Percentiles rank a stretch among this genome's conserved stretches.
Evolutionary conservation across 2,888 invertebrate genomes (phyloP).

Genomic region (Agrypnus murinus): DNA sequence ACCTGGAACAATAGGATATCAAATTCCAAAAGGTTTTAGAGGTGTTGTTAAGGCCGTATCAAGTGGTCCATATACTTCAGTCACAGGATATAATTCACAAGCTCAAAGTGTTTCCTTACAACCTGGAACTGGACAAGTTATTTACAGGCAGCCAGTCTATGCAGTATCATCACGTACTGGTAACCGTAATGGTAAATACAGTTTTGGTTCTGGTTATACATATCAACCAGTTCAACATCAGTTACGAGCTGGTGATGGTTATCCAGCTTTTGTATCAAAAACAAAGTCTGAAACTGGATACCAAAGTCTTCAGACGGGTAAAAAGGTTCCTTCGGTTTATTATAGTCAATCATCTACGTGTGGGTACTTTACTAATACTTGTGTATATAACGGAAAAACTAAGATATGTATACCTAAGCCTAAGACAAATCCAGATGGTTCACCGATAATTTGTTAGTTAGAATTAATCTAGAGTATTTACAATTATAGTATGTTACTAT

Average conservation of each 20-base stretch:
- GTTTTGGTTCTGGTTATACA: constrained; percentile 66
- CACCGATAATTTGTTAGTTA: constrained; percentile 79
- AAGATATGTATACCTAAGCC: constrained; percentile 89
- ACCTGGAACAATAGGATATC: constrained; percentile 80
- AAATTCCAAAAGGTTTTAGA: constrained; percentile 80
- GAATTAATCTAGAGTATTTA: background rate
- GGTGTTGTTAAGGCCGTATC: constrained; percentile 79
- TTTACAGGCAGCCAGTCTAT: constrained; percentile 65
- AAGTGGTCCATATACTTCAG: constrained; percentile 76
- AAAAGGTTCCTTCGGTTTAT: constrained; percentile 85
- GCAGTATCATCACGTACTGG: constrained; percentile 65
- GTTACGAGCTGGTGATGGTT: constrained; percentile 68
- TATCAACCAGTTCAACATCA: constrained; percentile 66
- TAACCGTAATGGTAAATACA: constrained; percentile 63
- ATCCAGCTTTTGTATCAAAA: constrained; percentile 83
- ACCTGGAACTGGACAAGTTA: constrained; percentile 65
- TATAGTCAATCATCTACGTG: constrained; percentile 91
- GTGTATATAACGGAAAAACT: constrained; percentile 86
- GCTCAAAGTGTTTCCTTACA: constrained; percentile 77
- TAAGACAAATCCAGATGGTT: constrained; percentile 84
- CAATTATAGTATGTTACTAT: background rate
- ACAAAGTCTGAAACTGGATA: constrained; percentile 87
- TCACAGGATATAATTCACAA: constrained; percentile 78
- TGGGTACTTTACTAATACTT: constrained; percentile 90
- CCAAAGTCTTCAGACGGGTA: constrained; percentile 74